Evolutionary conservation across 35 echinoderm and acorn worm genomes (phyloP).

Genomic region (Ptychodera flava): DNA sequence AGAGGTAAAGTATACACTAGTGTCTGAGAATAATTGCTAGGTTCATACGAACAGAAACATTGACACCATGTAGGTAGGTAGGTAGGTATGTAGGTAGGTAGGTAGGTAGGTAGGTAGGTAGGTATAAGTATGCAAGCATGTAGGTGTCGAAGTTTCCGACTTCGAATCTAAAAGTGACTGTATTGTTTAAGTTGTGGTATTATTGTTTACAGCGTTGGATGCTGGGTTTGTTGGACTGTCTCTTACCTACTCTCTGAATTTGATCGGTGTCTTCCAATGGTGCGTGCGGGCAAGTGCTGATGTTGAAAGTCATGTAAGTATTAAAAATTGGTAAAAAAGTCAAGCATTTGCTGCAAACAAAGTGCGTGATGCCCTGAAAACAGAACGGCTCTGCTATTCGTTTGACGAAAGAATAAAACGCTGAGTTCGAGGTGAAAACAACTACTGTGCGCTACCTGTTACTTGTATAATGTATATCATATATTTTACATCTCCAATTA

Average conservation of each 20-base stretch:
- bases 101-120: too few relatives aligned
- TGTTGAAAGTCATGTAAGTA: conserved; percentile 54
- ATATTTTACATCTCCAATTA: neutral
- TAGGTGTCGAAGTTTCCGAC: too few relatives aligned
- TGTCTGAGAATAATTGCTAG: too few relatives aligned
- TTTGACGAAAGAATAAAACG: neutral
- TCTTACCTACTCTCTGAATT: conserved; percentile 53
- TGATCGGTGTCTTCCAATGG: conserved; percentile 93
- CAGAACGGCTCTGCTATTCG: neutral
- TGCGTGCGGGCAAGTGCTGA: conserved; percentile 81
- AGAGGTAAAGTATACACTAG: too few relatives aligned
- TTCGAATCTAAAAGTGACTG: too few relatives aligned
- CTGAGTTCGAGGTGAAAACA: neutral
- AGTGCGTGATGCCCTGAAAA: neutral
- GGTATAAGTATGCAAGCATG: too few relatives aligned
- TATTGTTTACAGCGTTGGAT: neutral
- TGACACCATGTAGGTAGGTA: too few relatives aligned
- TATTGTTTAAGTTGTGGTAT: too few relatives aligned
- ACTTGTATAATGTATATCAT: neutral
- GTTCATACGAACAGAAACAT: too few relatives aligned
- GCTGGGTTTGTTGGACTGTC: conserved; percentile 45
- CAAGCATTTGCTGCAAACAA: neutral
- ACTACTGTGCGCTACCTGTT: neutral
- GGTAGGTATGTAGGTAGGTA: too few relatives aligned
- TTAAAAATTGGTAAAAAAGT: neutral